These are phyloP conservation scores for Aegithalos caudatus DNA, from an alignment of 2,113 vertebrate species.

Conservation along the genomic window DNA sequence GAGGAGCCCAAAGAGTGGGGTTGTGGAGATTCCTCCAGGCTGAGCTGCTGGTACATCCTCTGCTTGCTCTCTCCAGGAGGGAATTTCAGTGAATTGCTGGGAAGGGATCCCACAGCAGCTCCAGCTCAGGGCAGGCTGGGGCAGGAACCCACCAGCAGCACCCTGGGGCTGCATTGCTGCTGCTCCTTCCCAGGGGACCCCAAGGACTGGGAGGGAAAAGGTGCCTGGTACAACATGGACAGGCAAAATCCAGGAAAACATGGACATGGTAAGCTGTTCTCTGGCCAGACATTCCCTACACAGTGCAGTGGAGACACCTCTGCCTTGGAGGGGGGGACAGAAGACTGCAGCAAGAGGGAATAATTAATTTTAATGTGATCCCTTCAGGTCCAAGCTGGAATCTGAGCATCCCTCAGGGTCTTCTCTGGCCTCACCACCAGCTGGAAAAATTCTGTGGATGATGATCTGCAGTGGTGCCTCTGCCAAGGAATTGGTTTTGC, in stretches of 20 bases:
- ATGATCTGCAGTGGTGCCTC: not conserved
- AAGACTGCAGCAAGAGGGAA: not conserved
- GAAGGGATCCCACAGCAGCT: not conserved
- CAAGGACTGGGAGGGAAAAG: not conserved
- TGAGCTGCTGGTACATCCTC: not conserved
- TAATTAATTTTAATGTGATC: not conserved
- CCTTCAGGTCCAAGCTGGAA: not conserved
- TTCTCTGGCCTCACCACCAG: not conserved
- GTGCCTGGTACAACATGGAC: accelerated
- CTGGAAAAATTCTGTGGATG: not conserved
- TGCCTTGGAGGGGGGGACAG: not conserved
- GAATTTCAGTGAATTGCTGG: not conserved
- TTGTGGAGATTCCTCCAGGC: constrained; percentile 33
- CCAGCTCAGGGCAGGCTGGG: not conserved
- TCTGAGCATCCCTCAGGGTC: not conserved
- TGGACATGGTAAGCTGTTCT: not conserved
- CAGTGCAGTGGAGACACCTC: not conserved
- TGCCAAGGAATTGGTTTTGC: not conserved
- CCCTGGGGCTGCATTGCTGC: accelerated
- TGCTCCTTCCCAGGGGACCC: not conserved
- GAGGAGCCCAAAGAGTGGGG: constrained; percentile 12
- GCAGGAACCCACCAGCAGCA: not conserved
- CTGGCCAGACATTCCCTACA: not conserved
- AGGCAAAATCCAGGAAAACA: not conserved
- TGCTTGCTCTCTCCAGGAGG: not conserved